Conservation (phyloP, 2,113 vertebrate species). For the Otolemur garnettii region DNA sequence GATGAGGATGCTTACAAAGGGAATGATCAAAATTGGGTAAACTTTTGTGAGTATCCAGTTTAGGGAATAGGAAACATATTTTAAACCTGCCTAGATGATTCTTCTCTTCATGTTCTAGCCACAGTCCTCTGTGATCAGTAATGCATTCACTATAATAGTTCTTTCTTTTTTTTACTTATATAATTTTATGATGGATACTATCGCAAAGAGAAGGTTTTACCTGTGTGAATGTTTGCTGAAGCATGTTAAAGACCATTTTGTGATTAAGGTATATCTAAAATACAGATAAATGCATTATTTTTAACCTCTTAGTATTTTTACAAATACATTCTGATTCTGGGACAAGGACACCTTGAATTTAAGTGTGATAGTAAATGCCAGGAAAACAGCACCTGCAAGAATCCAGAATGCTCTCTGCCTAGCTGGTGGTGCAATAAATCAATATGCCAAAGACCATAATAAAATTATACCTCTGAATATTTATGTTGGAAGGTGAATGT, state of each 20-base stretch:
- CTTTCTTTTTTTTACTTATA: not conserved
- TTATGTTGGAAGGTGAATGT: not conserved
- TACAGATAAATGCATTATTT: not conserved
- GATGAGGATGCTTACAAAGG: not conserved
- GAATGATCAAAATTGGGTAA: not conserved
- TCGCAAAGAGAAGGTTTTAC: not conserved
- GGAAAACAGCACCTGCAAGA: not conserved
- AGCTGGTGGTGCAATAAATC: not conserved
- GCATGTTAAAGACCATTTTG: not conserved
- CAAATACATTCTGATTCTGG: not conserved
- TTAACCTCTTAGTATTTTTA: not conserved
- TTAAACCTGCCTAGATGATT: not conserved
- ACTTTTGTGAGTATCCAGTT: not conserved
- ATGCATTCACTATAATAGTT: not conserved
- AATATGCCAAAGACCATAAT: not conserved
- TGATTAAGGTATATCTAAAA: not conserved
- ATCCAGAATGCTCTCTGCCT: not conserved
- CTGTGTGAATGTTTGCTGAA: not conserved
- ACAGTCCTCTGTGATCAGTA: not conserved
- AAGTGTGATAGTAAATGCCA: not conserved
- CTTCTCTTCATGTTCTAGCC: not conserved
- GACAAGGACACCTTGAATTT: not conserved
- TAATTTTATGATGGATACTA: not conserved
- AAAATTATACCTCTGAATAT: slow-evolving; percentile 4
- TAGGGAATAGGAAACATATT: not conserved